These are phyloP conservation scores for Sinosuthora webbiana DNA, from an alignment of 2,113 vertebrate genomes.

Conservation along the genomic window DNA sequence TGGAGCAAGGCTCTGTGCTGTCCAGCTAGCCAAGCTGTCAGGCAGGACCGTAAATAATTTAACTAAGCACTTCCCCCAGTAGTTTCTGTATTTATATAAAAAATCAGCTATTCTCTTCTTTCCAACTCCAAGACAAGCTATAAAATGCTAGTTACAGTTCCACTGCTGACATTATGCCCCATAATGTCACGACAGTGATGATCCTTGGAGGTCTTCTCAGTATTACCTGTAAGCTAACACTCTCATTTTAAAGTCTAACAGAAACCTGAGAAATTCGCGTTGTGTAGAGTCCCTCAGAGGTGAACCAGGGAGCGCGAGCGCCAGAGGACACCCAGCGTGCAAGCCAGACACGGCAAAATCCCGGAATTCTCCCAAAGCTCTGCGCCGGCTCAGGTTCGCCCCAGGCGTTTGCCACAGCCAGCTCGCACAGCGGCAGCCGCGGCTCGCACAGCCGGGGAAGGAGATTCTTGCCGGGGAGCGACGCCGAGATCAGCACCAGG, in stretches of 20 bases:
- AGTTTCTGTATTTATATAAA: background rate
- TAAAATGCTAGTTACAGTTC: background rate
- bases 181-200: background rate
- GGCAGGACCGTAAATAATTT: background rate
- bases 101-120: background rate
- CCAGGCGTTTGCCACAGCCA: accelerated
- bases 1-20: background rate
- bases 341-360: background rate
- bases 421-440: background rate
- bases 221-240: background rate
- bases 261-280: background rate
- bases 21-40: constrained; percentile 8
- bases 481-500: background rate
- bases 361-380: background rate
- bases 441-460: background rate
- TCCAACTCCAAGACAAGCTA: background rate
- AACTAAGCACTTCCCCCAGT: background rate
- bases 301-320: background rate
- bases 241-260: background rate
- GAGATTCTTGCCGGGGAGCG: background rate
- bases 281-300: background rate
- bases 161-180: background rate
- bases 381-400: background rate
- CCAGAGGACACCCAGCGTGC: background rate
- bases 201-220: background rate